These are phyloP conservation scores for Digitonthophagus gazella DNA, from an alignment of 2,888 invertebrate species.

Conservation along the genomic window DNA sequence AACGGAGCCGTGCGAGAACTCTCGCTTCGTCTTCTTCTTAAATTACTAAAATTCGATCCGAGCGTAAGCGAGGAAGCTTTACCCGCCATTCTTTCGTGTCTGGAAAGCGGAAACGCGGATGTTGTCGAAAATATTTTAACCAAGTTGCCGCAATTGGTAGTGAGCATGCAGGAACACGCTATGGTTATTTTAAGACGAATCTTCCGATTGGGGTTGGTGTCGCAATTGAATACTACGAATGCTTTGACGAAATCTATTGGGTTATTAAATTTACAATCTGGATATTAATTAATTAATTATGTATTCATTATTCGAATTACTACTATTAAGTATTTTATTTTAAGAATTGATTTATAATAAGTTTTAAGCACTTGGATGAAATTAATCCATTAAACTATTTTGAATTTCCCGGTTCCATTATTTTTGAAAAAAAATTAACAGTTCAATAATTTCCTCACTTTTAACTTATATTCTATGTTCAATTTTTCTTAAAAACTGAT, in stretches of 20 bases:
- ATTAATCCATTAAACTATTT: no score
- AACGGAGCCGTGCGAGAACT: slow-evolving; percentile 58
- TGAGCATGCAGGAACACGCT: slow-evolving; percentile 84
- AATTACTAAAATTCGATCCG: slow-evolving; percentile 66
- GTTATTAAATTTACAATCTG: slow-evolving; percentile 79
- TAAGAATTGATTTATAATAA: no score
- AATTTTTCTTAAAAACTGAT: no score
- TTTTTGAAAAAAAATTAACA: no score
- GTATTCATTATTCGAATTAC: no score
- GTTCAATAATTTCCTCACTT: no score
- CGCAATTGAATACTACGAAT: slow-evolving; percentile 71
- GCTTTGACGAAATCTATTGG: slow-evolving; percentile 78
- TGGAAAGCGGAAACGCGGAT: slow-evolving; percentile 77
- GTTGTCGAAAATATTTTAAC: slow-evolving; percentile 77
- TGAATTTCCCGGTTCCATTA: no score
- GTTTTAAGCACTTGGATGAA: no score
- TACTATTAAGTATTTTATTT: no score
- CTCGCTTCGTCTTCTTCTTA: slow-evolving; percentile 70
- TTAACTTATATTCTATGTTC: no score
- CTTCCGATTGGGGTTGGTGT: slow-evolving; percentile 78
- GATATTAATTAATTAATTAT: slow-evolving; percentile 57
- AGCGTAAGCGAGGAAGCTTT: slow-evolving; percentile 61
- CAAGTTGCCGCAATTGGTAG: slow-evolving; percentile 77
- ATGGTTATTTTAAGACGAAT: slow-evolving; percentile 73
- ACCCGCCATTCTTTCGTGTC: slow-evolving; percentile 75